Percentiles rank a stretch among this genome's conserved stretches.
phyloP scores from a whole-genome alignment of 2,888 invertebrate genomes.

The Eristalis pertinax region DNA sequence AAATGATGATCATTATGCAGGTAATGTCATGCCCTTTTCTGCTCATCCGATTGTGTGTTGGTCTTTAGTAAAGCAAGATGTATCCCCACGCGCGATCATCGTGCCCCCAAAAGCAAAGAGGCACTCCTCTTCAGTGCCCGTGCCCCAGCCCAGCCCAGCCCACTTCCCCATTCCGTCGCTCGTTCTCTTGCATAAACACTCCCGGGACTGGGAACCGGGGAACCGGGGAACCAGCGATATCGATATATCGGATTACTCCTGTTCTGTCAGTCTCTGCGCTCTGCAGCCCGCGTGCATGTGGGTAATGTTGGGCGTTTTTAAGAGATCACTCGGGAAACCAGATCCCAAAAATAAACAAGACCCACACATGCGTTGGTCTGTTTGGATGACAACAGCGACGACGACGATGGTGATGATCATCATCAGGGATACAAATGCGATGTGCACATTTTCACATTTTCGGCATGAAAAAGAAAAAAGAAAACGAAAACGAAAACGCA shows the following conservation, averaged over 20 bases:
- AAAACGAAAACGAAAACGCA: background rate
- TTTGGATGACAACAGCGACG: background rate
- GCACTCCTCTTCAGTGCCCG: constrained; percentile 17
- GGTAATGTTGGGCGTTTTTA: background rate
- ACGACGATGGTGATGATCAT: background rate
- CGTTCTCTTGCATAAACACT: background rate
- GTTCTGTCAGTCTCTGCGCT: background rate
- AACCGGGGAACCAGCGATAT: background rate
- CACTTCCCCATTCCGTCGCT: background rate
- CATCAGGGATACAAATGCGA: background rate
- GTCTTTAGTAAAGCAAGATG: constrained; percentile 33
- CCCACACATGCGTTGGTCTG: constrained; percentile 28
- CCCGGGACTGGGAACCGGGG: too few species aligned
- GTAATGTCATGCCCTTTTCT: constrained; percentile 50
- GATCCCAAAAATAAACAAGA: constrained; percentile 27
- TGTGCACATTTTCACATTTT: background rate
- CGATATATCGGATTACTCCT: background rate
- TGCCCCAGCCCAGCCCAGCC: background rate
- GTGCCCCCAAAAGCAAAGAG: background rate
- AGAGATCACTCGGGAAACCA: constrained; percentile 2
- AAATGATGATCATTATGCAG: constrained; percentile 62
- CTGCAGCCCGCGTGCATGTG: too few species aligned
- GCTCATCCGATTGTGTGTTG: constrained; percentile 33
- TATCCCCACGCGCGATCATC: background rate
- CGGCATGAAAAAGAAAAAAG: too few species aligned